Evolutionary conservation across 2,797 vertebrate genomes (phyloP), one percentile per base, ranked within the genome.

Genomic region (Moxostoma hubbsi): DNA sequence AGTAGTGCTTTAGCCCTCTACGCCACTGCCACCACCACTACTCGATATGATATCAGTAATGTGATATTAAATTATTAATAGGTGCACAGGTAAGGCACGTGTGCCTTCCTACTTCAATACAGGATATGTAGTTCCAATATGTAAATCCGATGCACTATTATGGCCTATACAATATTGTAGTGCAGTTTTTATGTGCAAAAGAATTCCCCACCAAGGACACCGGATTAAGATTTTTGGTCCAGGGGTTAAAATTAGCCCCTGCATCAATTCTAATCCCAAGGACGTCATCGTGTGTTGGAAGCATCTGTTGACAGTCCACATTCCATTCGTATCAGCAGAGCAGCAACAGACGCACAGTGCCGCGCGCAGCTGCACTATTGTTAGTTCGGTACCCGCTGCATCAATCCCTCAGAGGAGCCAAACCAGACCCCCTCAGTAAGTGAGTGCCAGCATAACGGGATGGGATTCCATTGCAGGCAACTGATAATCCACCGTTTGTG

Each of bases 241-340:
- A 76, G 76, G 5, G 86, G 95, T 94, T 99, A 99, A 96, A 97
- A 95, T 98, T 98, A 99, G 97, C 90, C 7, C 49, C 82, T 89
- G 89, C 90, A 91, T 94, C 93, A 95, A 95, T 94, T 96, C 94
- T 96, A 94, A 94, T 94, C 92, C 95, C 86, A 87, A 92, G 92
- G 92, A 96, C 92, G 95, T 98, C 96, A 96, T 95, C 93, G 88
- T 93, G 95, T 94, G 95, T 94, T 94, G 89, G 93, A 84, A 94
- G 95, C 96, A 97, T 97, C 96, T 98, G 97, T 97, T 97, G 96
- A 98, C 96, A 98, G 95, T 91, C 93, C 86, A 92, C 97, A 98
- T 98, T 94, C 95, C 96, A 84, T 11, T 87, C 95, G 92, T 97
- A 96, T 96, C 96, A 95, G 91, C 83, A 89, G 94, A 93, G 95